Base-by-base conservation (phyloP, 2,797 vertebrate species). In the Babyrousa celebensis region DNA sequence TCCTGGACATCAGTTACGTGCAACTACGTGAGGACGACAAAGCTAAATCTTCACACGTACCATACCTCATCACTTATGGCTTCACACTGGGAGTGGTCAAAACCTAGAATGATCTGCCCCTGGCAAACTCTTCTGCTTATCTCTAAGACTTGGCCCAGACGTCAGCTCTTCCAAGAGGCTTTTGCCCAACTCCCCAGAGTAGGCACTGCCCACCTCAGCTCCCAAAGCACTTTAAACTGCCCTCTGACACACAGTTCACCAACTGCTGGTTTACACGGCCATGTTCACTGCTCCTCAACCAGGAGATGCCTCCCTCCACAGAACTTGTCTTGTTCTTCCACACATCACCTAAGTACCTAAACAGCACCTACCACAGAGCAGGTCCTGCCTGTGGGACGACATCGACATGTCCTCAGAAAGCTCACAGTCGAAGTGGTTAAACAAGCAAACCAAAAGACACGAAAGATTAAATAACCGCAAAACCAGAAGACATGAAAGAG, bases 21-120 rank as follows among this genome's bases (percentile, higher is more conserved):
- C 56, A 60, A 70, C 25, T 62, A 56, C 23, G 6, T 94, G 75
- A 89, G 36, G 67, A 74, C 60, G 88, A 27, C 60, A 84, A 80
- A 77, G 48, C 60, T 78, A 32, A 36, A 67, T 78, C 96, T 96
- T 71, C 83, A 96, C 92, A 87, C 74, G 94, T 1, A 84, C 9
- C 12, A 27, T 3, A 27, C 63, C 10, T 25, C 5, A 20, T 72
- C 80, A 85, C 32, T 79, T 2, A 16, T 65, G 71, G 89, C 56
- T 96, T 94, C 80, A 78, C n/a, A 7, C 9, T 70, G 63, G 58
- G 21, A 79, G 27, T 25, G 89, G 78, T 74, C 36, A 79, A 80
- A 94, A n/a, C 54, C 68, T 85, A 25, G 48, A 25, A 27, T 82
- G 48, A 75, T 29, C 62, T 62, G 52, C 16, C 48, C 23, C 20